Conservation (phyloP, 2,797 vertebrate species). For the Cyclopterus lumpus region DNA sequence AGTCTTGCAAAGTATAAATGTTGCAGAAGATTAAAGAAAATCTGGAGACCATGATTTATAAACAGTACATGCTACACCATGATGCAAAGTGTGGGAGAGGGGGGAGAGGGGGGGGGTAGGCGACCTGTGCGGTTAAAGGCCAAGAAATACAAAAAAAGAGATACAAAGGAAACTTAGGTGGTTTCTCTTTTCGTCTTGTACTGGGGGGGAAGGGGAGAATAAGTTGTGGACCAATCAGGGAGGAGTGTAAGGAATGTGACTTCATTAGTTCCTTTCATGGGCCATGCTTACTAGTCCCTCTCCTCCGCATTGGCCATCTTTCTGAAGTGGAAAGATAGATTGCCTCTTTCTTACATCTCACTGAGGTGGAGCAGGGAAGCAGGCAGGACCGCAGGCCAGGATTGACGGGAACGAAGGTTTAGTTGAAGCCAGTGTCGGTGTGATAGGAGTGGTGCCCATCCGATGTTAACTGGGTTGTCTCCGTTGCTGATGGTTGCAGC, state of each 20-base stretch:
- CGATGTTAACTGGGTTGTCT: conserved; percentile 97
- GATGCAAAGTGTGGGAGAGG: conserved; percentile 65
- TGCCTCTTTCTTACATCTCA: conserved; percentile 76
- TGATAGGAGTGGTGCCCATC: conserved; percentile 94
- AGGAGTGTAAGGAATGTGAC: conserved; percentile 55
- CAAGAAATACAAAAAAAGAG: conserved; percentile 73
- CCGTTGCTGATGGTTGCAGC: conserved; percentile 96
- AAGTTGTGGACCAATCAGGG: conserved; percentile 50
- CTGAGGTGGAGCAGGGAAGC: conserved; percentile 79
- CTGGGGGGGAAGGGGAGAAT: conserved; percentile 5
- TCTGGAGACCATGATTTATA: conserved; percentile 69
- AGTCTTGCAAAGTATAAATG: conserved; percentile 63
- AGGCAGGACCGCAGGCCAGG: conserved; percentile 70
- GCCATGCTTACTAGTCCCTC: conserved; percentile 79
- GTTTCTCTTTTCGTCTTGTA: conserved; percentile 68
- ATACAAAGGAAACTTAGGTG: conserved; percentile 63
- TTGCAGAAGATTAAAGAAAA: conserved; percentile 58
- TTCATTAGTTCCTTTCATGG: conserved; percentile 78
- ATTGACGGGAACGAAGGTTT: conserved; percentile 58
- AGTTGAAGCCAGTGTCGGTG: conserved; percentile 96
- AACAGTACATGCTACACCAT: conserved; percentile 94
- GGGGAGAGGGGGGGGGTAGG: conserved; percentile 48
- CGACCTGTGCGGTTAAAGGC: conserved; percentile 71
- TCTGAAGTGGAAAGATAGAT: conserved; percentile 74
- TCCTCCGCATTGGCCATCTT: conserved; percentile 69